Percentiles rank a stretch among this genome's conserved stretches.
Evolutionary conservation across 2,888 invertebrate species (phyloP).

Genomic region (Galerucella calmariensis): DNA sequence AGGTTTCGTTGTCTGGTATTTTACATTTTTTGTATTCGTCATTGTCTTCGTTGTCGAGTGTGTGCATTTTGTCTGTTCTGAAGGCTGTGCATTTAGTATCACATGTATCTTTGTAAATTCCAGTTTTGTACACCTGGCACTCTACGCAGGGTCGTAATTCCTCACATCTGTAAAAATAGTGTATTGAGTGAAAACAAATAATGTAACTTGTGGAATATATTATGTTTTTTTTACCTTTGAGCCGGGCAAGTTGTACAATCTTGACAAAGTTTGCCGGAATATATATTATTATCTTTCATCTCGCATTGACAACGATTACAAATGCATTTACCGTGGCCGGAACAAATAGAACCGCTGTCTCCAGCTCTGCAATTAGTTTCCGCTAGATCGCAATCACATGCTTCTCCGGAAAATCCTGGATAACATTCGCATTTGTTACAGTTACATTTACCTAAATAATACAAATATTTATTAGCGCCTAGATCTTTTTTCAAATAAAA

Average conservation of each 20-base stretch:
- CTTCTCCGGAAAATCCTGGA: constrained; percentile 70
- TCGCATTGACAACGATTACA: constrained; percentile 75
- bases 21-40: constrained; percentile 62
- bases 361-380: constrained; percentile 65
- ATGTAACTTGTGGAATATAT: no score
- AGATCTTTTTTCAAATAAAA: no score
- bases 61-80: constrained; percentile 58
- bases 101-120: constrained; percentile 58
- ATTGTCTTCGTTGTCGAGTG: constrained; percentile 55
- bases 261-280: constrained; percentile 75
- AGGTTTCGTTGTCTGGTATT: constrained; percentile 63
- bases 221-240: constrained; percentile 59
- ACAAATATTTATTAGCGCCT: background rate
- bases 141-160: constrained; percentile 77
- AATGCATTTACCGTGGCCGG: constrained; percentile 74
- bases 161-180: constrained; percentile 67
- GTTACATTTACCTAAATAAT: constrained; percentile 63
- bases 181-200: no score
- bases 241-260: constrained; percentile 77
- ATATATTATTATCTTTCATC: constrained; percentile 62
- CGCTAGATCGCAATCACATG: constrained; percentile 72
- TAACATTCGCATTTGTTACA: constrained; percentile 74
- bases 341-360: constrained; percentile 65
- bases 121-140: constrained; percentile 70
- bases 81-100: constrained; percentile 55